These are phyloP conservation scores for Amazona guildingii DNA, from an alignment of 2,113 vertebrate genomes.

Conservation along the genomic window DNA sequence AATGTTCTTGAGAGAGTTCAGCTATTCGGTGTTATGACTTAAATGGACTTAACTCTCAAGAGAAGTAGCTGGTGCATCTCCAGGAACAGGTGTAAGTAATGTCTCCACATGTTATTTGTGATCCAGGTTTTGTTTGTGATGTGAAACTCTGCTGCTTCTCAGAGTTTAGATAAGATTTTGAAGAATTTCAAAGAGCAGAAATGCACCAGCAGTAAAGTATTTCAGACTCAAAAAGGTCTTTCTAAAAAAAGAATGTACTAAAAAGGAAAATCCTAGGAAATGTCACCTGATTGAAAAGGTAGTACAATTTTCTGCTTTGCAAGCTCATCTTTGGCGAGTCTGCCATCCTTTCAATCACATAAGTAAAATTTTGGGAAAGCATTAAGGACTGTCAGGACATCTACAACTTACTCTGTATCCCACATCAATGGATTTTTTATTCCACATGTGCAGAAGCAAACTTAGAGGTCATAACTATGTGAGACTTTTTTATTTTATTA, in stretches of 20 bases:
- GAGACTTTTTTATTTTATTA: background rate
- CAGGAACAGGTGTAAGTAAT: background rate
- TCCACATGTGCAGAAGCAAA: background rate
- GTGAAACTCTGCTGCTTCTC: background rate
- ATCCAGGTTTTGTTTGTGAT: background rate
- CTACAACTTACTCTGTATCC: background rate
- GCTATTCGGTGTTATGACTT: background rate
- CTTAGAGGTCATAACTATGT: background rate
- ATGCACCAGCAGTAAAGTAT: accelerated
- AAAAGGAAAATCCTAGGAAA: background rate
- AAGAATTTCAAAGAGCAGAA: background rate
- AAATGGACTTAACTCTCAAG: background rate
- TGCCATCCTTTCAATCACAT: background rate
- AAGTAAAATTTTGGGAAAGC: background rate
- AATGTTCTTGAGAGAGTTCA: background rate
- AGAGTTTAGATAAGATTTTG: background rate
- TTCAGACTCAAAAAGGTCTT: background rate
- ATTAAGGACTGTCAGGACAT: background rate
- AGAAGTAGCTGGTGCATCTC: background rate
- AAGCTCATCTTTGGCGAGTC: background rate
- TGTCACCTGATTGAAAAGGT: background rate
- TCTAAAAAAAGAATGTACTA: background rate
- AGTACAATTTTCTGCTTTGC: background rate
- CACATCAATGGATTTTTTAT: background rate
- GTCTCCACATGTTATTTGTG: background rate